phyloP scores from a whole-genome alignment of 2,113 vertebrate genomes.

The Hystrix cristata region DNA sequence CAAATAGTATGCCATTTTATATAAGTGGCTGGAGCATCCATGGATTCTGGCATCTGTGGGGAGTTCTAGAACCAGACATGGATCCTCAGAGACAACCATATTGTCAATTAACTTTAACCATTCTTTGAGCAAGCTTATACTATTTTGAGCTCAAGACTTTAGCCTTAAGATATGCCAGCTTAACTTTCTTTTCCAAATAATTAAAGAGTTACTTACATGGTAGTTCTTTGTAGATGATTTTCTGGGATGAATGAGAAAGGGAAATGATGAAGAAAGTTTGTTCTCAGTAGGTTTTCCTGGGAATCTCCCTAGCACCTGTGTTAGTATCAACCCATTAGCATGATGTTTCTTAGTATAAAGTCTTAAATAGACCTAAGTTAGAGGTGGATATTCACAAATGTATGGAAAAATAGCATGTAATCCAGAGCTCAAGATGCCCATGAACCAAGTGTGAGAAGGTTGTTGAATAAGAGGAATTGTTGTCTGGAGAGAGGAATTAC shows the following conservation, averaged over 20 bases:
- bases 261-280: not conserved
- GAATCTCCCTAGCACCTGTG: not conserved
- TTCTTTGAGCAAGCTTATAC: slow-evolving; percentile 32
- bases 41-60: not conserved
- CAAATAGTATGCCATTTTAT: not conserved
- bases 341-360: not conserved
- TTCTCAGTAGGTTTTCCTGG: not conserved
- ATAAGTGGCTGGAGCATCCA: not conserved
- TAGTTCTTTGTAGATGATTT: slow-evolving; percentile 45
- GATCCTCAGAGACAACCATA: not conserved
- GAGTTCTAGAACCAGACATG: not conserved
- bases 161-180: not conserved
- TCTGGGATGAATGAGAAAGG: not conserved
- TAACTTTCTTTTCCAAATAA: slow-evolving; percentile 22
- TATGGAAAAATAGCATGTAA: not conserved
- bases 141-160: slow-evolving; percentile 23
- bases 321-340: not conserved
- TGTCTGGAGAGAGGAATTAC: not conserved
- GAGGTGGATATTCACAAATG: slow-evolving; percentile 7
- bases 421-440: not conserved
- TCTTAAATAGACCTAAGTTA: slow-evolving; percentile 41
- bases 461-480: slow-evolving; percentile 20
- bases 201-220: not conserved
- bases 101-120: not conserved
- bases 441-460: not conserved